A percentile compares a stretch with the other conserved stretches of the same genome.
Evolutionary conservation across 2,888 invertebrate species (phyloP).

Genomic region (Drosophila nigricruria): DNA sequence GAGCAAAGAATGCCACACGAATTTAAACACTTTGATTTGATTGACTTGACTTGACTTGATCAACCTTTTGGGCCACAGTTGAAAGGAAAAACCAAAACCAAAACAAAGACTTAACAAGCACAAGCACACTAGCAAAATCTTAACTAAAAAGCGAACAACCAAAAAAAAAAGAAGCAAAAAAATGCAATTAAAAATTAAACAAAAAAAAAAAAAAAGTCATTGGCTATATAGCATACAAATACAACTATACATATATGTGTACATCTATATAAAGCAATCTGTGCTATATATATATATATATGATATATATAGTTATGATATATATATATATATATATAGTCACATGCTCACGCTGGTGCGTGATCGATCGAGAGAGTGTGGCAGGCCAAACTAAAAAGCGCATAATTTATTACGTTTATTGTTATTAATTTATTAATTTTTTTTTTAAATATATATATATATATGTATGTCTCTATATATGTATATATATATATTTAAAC

Average conservation of each 20-base stretch:
- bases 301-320: slow-evolving; percentile 19
- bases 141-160: slow-evolving; percentile 48
- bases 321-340: slow-evolving; percentile 24
- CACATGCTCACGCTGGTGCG: slow-evolving; percentile 70
- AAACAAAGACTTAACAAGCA: slow-evolving; percentile 40
- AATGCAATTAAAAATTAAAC: slow-evolving; percentile 17
- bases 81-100: slow-evolving; percentile 7
- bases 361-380: slow-evolving; percentile 62
- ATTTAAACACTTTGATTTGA: slow-evolving; percentile 25
- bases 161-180: slow-evolving; percentile 30
- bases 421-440: slow-evolving; percentile 76
- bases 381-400: slow-evolving; percentile 74
- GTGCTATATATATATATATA: slow-evolving; percentile 41
- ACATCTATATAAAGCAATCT: slow-evolving; percentile 25
- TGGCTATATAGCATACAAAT: slow-evolving; percentile 58
- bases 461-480: slow-evolving; percentile 10
- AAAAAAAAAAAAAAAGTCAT: slow-evolving; percentile 59
- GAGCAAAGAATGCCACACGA: slow-evolving; percentile 28
- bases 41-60: slow-evolving; percentile 4
- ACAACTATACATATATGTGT: slow-evolving; percentile 35
- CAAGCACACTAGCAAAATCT: slow-evolving; percentile 57
- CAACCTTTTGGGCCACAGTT: slow-evolving; percentile 34
- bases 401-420: slow-evolving; percentile 79
- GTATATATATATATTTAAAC: slow-evolving; percentile 46
- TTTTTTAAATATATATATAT: slow-evolving; percentile 28